Conservation (phyloP, 2,113 vertebrate species). For the Leucosticte australis region DNA sequence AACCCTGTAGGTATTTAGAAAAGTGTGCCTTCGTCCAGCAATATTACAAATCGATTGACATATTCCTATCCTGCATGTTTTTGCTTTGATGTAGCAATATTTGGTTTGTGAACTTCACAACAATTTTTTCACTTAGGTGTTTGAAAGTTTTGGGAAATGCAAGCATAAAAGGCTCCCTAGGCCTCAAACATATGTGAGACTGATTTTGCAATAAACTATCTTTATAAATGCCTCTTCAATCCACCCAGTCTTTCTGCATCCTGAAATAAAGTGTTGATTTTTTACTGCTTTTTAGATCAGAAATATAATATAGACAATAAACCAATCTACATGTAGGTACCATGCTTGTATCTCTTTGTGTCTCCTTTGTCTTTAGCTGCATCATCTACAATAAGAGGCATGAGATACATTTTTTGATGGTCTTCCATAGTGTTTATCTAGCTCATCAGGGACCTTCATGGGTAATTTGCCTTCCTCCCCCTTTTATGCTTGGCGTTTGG, state of each 20-base stretch:
- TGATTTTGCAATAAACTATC: not conserved
- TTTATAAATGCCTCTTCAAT: not conserved
- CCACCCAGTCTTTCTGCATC: not conserved
- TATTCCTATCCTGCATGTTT: too few species aligned
- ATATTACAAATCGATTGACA: too few species aligned
- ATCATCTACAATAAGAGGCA: not conserved
- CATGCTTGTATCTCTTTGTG: not conserved
- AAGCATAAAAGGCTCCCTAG: not conserved
- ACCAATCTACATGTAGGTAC: not conserved
- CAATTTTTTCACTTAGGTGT: not conserved
- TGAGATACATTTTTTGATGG: not conserved
- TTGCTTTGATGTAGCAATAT: not conserved
- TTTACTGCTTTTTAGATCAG: not conserved
- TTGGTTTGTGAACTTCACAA: not conserved
- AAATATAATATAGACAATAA: not conserved
- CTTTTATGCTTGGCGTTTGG: not conserved
- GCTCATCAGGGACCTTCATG: not conserved
- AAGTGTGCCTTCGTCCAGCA: too few species aligned
- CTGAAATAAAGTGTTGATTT: not conserved
- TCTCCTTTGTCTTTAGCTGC: not conserved
- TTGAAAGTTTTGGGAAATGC: not conserved
- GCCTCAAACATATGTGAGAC: not conserved
- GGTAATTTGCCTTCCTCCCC: not conserved
- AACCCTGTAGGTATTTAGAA: too few species aligned
- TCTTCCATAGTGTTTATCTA: not conserved